Percentiles rank a stretch among this genome's conserved stretches.
Evolutionary conservation across 2,797 vertebrate genomes (phyloP).

Genomic region (Hemitrygon akajei): DNA sequence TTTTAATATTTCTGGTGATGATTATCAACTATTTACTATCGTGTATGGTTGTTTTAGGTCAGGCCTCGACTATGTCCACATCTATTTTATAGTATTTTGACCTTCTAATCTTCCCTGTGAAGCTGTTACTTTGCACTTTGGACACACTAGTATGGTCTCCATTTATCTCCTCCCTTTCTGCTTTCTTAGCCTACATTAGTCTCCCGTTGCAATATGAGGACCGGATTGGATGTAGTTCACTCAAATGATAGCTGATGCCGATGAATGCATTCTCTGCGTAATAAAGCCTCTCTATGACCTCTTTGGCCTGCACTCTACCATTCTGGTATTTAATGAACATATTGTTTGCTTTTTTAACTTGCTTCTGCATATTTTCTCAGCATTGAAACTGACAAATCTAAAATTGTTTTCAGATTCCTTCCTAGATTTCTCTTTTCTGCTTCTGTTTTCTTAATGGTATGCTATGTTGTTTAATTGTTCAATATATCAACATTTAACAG

Average conservation of each 20-base stretch:
- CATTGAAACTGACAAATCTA: not conserved
- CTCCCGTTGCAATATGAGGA: not conserved
- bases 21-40: not conserved
- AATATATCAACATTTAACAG: not conserved
- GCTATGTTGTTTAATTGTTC: not conserved
- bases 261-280: not conserved
- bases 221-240: not conserved
- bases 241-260: not conserved
- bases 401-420: not conserved
- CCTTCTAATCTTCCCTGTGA: not conserved
- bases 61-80: not conserved
- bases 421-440: not conserved
- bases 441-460: not conserved
- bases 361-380: not conserved
- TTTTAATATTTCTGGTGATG: not conserved
- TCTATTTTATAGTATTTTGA: not conserved
- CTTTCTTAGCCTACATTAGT: not conserved
- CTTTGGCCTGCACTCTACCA: not conserved
- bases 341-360: slow-evolving; percentile 4
- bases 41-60: not conserved
- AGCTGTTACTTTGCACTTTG: not conserved
- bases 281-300: not conserved
- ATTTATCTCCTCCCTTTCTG: not conserved
- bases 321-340: not conserved
- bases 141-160: not conserved